Evolutionary conservation across 2,888 invertebrate genomes (phyloP).

Genomic region (Hemaris fuciformis): DNA sequence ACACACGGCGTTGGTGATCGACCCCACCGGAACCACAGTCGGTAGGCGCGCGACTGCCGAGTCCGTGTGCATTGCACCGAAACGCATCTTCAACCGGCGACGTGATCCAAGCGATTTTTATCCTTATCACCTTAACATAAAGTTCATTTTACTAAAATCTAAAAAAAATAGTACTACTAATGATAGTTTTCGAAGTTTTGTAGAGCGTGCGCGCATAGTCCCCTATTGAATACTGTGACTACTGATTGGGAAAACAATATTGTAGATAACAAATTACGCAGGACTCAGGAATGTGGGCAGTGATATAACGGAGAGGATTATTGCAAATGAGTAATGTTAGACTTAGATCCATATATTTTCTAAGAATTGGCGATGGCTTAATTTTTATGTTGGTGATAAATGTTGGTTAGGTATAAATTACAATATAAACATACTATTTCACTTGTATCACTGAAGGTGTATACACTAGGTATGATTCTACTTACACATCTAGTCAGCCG

Average conservation of each 20-base stretch:
- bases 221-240: conserved; percentile 64
- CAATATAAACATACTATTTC: no score
- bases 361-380: neutral
- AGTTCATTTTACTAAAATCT: conserved; percentile 28
- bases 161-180: conserved; percentile 37
- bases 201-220: conserved; percentile 73
- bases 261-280: conserved; percentile 57
- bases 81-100: conserved; percentile 51
- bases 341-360: neutral
- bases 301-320: neutral
- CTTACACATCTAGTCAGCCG: no score
- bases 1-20: conserved; percentile 71
- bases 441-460: no score
- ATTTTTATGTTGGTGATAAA: no score
- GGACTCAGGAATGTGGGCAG: conserved; percentile 42
- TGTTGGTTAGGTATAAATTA: no score
- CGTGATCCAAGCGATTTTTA: conserved; percentile 20
- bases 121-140: conserved; percentile 15
- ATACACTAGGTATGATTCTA: no score
- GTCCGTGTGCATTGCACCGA: conserved; percentile 77
- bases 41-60: conserved; percentile 75
- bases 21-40: conserved; percentile 82
- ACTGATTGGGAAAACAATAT: conserved; percentile 58
- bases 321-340: conserved; percentile 3
- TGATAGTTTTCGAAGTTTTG: conserved; percentile 68